A percentile compares a stretch with the other conserved stretches of the same genome.
phyloP scores from a whole-genome alignment of 2,797 vertebrate species.

The Gallirallus australis region DNA sequence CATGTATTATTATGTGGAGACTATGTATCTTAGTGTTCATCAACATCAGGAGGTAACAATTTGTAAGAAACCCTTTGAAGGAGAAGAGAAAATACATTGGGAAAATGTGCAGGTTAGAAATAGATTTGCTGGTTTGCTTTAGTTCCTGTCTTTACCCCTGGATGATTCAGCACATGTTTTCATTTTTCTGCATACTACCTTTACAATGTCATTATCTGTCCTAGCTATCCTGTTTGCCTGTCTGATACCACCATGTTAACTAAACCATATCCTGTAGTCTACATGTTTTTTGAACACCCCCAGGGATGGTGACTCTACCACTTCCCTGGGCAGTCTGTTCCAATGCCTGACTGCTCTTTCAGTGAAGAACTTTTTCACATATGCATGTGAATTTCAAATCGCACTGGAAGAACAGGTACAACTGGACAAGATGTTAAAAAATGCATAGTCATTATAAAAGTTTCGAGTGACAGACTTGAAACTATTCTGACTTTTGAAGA shows the following conservation, averaged over 20 bases:
- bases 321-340: too few relatives aligned
- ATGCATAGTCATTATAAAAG: neutral
- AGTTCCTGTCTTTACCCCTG: neutral
- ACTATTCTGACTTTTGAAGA: neutral
- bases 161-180: neutral
- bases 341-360: too few relatives aligned
- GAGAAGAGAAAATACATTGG: neutral
- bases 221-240: neutral
- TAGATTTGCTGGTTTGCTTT: neutral
- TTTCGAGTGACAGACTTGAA: neutral
- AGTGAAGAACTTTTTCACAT: too few relatives aligned
- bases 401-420: neutral
- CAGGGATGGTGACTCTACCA: too few relatives aligned
- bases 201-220: neutral
- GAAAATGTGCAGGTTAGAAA: neutral
- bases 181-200: neutral
- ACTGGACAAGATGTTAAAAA: neutral
- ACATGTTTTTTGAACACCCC: too few relatives aligned
- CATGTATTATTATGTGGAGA: neutral
- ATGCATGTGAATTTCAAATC: neutral
- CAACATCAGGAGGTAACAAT: neutral
- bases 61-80: neutral
- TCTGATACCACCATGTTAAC: too few relatives aligned
- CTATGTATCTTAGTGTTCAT: neutral
- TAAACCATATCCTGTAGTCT: too few relatives aligned